phyloP scores from a whole-genome alignment of 2,797 vertebrate genomes.

The Coracias cyanogaster region DNA sequence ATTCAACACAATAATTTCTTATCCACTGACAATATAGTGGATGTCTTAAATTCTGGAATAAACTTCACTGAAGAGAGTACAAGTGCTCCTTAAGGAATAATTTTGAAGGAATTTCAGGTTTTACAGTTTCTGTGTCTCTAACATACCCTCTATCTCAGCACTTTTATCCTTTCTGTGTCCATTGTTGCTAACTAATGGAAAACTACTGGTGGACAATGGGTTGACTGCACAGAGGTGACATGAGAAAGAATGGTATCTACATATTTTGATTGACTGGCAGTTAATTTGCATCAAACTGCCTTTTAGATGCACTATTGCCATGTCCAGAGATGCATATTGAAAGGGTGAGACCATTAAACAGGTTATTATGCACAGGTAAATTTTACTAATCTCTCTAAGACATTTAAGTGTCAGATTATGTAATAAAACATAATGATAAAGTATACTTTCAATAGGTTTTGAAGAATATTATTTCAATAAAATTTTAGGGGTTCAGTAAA shows the following conservation, averaged over 20 bases:
- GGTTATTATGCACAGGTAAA: not conserved
- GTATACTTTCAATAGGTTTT: not conserved
- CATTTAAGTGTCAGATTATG: not conserved
- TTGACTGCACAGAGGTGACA: not conserved
- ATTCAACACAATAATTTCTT: not conserved
- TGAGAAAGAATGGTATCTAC: not conserved
- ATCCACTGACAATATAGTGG: not conserved
- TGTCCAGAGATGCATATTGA: not conserved
- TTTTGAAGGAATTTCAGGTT: not conserved
- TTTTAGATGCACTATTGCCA: not conserved
- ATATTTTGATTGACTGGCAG: not conserved
- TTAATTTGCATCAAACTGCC: not conserved
- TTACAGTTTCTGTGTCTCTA: not conserved
- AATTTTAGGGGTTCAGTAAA: constrained; percentile 4
- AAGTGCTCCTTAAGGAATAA: not conserved
- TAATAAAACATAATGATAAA: not conserved
- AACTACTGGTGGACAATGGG: not conserved
- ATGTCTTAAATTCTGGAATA: not conserved
- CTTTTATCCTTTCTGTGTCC: not conserved
- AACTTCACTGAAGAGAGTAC: not conserved
- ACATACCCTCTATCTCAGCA: not conserved
- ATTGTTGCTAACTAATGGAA: not conserved
- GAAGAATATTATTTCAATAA: not conserved
- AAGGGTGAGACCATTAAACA: not conserved
- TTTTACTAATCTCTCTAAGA: not conserved